Evolutionary conservation across 2,888 invertebrate genomes (phyloP).

Genomic region (Epirrhoe alternata): DNA sequence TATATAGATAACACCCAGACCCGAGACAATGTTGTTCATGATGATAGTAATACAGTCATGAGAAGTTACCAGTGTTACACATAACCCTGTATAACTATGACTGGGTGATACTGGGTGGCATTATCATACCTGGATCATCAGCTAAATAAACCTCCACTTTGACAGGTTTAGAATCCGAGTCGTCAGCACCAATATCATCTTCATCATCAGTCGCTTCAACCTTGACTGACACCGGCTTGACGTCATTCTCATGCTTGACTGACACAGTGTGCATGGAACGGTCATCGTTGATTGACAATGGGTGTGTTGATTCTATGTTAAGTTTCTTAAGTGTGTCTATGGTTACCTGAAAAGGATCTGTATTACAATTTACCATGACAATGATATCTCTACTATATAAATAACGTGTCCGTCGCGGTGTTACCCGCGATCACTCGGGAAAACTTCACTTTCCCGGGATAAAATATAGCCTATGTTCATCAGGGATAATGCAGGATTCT

Average conservation of each 20-base stretch:
- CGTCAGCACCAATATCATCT: not conserved
- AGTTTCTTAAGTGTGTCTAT: conserved; percentile 3
- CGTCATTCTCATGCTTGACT: not conserved
- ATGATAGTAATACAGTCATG: too few relatives aligned
- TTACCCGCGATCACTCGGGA: too few relatives aligned
- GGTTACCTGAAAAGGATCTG: conserved; percentile 4
- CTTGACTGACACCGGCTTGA: conserved; percentile 8
- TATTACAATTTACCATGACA: not conserved
- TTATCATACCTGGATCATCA: not conserved
- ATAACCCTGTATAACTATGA: too few relatives aligned
- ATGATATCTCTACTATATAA: too few relatives aligned
- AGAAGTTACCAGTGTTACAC: too few relatives aligned
- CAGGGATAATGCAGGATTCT: too few relatives aligned
- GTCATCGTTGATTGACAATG: not conserved
- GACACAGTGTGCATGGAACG: not conserved
- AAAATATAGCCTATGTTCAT: too few relatives aligned
- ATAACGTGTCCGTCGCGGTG: too few relatives aligned
- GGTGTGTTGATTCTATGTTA: not conserved
- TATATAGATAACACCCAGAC: too few relatives aligned
- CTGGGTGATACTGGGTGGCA: too few relatives aligned
- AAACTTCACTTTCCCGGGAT: too few relatives aligned
- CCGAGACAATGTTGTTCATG: too few relatives aligned
- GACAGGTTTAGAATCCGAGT: not conserved
- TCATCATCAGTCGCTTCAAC: not conserved
- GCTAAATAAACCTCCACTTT: conserved; percentile 11